Conservation (phyloP, 2,888 invertebrate genomes). For the Stramonita haemastoma region DNA sequence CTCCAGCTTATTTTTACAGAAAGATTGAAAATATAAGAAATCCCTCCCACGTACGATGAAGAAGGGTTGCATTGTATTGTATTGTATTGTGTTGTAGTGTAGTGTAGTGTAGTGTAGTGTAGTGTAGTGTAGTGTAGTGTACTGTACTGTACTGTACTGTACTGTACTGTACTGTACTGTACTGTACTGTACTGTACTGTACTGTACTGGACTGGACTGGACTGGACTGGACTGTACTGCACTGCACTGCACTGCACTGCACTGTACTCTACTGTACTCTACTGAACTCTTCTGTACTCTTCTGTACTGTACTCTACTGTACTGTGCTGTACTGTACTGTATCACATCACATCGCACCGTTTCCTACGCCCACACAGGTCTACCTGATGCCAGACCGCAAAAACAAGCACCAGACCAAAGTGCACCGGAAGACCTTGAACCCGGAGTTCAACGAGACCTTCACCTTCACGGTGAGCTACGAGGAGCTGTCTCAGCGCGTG, state of each 20-base stretch:
- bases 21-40: too few relatives aligned
- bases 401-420: conserved; percentile 90
- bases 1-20: too few relatives aligned
- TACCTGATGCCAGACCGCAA: conserved; percentile 90
- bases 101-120: too few relatives aligned
- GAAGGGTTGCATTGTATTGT: conserved; percentile 9
- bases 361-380: conserved; percentile 79
- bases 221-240: too few relatives aligned
- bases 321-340: conserved; percentile 11
- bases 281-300: conserved; percentile 19
- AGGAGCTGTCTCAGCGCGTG: conserved; percentile 86
- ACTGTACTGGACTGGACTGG: too few relatives aligned
- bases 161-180: conserved; percentile 17
- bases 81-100: too few relatives aligned
- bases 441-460: conserved; percentile 91
- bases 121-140: conserved; percentile 3
- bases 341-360: not conserved
- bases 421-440: conserved; percentile 87
- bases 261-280: conserved; percentile 20
- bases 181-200: conserved; percentile 1
- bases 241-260: conserved; percentile 19
- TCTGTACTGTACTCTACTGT: conserved; percentile 12
- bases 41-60: too few relatives aligned
- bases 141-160: not conserved
- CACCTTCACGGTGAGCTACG: conserved; percentile 88